Conservation (phyloP, 2,888 invertebrate species). For the Crioceris asparagi region DNA sequence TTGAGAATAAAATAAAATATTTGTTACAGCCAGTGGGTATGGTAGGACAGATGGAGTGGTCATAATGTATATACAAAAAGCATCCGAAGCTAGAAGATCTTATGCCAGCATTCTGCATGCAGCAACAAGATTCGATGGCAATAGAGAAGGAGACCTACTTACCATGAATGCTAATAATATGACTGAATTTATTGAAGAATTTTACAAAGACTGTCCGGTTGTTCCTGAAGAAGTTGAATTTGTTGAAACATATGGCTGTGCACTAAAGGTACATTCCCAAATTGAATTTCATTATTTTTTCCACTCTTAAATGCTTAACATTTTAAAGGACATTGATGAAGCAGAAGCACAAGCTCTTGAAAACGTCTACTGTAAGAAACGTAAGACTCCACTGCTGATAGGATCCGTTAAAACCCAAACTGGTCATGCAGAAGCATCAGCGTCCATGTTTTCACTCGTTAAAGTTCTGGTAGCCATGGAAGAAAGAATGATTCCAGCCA, state of each 20-base stretch:
- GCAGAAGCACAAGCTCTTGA: conserved; percentile 89
- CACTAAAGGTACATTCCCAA: conserved; percentile 37
- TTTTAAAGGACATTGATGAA: conserved; percentile 30
- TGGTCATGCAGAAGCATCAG: conserved; percentile 92
- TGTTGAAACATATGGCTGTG: conserved; percentile 36
- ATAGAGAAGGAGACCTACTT: conserved; percentile 34
- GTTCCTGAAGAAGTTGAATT: conserved; percentile 34
- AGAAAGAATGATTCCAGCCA: conserved; percentile 74
- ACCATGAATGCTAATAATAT: conserved; percentile 34
- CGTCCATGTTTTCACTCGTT: conserved; percentile 77
- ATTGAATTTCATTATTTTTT: background rate
- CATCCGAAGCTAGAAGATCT: conserved; percentile 40
- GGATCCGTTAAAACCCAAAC: conserved; percentile 97
- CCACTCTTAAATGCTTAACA: background rate
- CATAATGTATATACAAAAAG: conserved; percentile 63
- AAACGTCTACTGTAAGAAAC: conserved; percentile 75
- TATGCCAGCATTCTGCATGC: conserved; percentile 48
- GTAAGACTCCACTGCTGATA: conserved; percentile 68
- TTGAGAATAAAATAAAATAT: background rate
- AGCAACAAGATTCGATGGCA: conserved; percentile 47
- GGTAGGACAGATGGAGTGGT: conserved; percentile 73
- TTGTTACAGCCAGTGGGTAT: conserved; percentile 58
- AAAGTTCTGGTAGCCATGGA: conserved; percentile 92
- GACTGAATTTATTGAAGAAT: conserved; percentile 41
- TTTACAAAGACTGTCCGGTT: conserved; percentile 42